Conservation (phyloP, 1,140 invertebrate genomes). For the Bombyx mandarina region DNA sequence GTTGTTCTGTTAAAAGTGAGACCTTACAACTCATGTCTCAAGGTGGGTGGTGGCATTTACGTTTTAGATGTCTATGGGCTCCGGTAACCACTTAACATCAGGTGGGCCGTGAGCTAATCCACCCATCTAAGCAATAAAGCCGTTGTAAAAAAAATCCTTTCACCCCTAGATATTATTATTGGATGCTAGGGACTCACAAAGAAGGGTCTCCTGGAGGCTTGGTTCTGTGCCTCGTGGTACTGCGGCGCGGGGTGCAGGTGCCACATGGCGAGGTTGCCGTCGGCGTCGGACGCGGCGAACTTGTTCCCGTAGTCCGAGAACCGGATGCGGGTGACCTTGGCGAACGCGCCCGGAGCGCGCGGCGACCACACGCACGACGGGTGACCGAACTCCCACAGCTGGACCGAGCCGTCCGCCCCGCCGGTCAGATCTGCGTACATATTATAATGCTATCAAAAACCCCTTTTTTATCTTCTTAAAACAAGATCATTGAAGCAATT, state of each 20-base stretch:
- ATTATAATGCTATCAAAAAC: neutral
- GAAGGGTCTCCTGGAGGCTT: slow-evolving; percentile 88
- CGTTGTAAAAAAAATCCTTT: neutral
- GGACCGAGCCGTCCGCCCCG: slow-evolving; percentile 96
- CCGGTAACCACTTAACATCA: too few relatives aligned
- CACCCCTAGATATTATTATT: too few relatives aligned
- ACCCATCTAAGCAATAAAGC: neutral
- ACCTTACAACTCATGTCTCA: too few relatives aligned
- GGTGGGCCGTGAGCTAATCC: too few relatives aligned
- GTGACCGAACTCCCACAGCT: slow-evolving; percentile 98
- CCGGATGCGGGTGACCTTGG: slow-evolving; percentile 95
- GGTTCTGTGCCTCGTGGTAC: slow-evolving; percentile 24
- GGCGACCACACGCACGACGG: slow-evolving; percentile 90
- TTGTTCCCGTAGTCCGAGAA: slow-evolving; percentile 99
- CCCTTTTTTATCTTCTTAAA: too few relatives aligned
- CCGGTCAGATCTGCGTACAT: slow-evolving; percentile 86
- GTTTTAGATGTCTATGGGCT: too few relatives aligned
- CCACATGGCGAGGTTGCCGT: slow-evolving; percentile 92
- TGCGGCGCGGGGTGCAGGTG: slow-evolving; percentile 84
- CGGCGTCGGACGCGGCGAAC: slow-evolving; percentile 95
- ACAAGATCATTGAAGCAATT: too few relatives aligned
- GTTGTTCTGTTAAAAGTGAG: too few relatives aligned
- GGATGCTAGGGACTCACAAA: slow-evolving; percentile 82
- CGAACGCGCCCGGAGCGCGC: slow-evolving; percentile 87
- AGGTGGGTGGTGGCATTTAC: too few relatives aligned